Conservation (phyloP, 1,140 invertebrate species). For the Steinernema feltiae region DNA sequence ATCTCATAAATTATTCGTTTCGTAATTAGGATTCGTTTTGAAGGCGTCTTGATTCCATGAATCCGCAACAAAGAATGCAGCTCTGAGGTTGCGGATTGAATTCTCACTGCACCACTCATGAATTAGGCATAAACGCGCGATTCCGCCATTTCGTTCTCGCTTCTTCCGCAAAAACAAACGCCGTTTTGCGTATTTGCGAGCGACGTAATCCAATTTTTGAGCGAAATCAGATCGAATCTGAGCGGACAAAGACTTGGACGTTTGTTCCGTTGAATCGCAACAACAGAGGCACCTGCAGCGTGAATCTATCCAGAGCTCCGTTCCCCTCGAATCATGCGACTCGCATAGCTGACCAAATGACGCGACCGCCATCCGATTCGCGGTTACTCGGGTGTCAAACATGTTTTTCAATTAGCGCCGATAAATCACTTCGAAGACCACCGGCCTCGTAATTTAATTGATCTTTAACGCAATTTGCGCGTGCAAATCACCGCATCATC, state of each 20-base stretch:
- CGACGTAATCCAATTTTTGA: neutral
- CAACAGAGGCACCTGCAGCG: neutral
- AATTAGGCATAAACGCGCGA: neutral
- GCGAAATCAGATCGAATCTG: neutral
- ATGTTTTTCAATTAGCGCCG: neutral
- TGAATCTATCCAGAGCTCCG: no score
- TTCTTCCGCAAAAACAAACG: neutral
- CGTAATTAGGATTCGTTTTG: no score
- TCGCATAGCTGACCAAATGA: neutral
- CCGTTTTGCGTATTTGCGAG: neutral
- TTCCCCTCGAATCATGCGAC: neutral
- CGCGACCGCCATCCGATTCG: neutral
- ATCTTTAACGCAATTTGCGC: neutral
- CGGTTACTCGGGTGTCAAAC: neutral
- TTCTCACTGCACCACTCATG: neutral
- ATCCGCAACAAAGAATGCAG: no score
- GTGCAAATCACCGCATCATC: neutral
- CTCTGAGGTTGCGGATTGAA: neutral
- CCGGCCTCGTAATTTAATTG: neutral
- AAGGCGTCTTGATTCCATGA: no score
- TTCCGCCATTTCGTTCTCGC: neutral
- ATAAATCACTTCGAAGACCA: neutral
- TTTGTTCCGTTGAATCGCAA: neutral
- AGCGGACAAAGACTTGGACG: neutral
- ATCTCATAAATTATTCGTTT: no score